Evolutionary conservation across 2,797 vertebrate species (phyloP).

Genomic region (Liparis tanakae): DNA sequence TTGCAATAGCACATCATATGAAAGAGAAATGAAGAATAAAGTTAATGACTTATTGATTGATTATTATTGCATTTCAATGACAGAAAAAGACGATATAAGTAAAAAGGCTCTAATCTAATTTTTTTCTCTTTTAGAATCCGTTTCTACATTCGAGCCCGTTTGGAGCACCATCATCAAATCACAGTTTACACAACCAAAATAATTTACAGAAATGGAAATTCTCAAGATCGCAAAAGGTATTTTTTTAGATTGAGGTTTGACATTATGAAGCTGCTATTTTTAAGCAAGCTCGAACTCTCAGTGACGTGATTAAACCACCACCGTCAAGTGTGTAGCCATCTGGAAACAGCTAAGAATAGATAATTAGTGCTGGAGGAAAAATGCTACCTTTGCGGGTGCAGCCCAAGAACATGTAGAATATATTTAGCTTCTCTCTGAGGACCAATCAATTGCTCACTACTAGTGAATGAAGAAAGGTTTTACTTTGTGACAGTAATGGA

Average conservation of each 20-base stretch:
- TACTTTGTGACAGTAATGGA: slow-evolving; percentile 30
- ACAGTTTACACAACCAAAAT: neutral
- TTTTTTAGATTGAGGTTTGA: slow-evolving; percentile 1
- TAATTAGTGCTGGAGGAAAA: slow-evolving; percentile 50
- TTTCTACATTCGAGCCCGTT: neutral
- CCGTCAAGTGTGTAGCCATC: slow-evolving; percentile 28
- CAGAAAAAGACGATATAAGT: neutral
- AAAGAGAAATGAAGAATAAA: slow-evolving; percentile 6
- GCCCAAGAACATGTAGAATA: slow-evolving; percentile 23
- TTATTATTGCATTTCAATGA: neutral
- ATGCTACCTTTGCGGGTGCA: slow-evolving; percentile 23
- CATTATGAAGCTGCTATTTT: slow-evolving; percentile 18
- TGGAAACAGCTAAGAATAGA: slow-evolving; percentile 48
- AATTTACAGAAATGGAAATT: neutral
- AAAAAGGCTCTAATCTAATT: neutral
- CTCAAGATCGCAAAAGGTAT: neutral
- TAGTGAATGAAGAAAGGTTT: slow-evolving; percentile 23
- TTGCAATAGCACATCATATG: slow-evolving; percentile 4
- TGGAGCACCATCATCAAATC: neutral
- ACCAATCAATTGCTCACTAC: slow-evolving; percentile 14
- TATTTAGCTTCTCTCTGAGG: slow-evolving; percentile 14
- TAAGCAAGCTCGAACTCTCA: slow-evolving; percentile 5
- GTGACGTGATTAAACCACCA: slow-evolving; percentile 27
- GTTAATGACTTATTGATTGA: neutral
- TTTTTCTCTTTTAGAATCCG: neutral